phyloP scores from a whole-genome alignment of 2,113 vertebrate species.

The Eira barbara region DNA sequence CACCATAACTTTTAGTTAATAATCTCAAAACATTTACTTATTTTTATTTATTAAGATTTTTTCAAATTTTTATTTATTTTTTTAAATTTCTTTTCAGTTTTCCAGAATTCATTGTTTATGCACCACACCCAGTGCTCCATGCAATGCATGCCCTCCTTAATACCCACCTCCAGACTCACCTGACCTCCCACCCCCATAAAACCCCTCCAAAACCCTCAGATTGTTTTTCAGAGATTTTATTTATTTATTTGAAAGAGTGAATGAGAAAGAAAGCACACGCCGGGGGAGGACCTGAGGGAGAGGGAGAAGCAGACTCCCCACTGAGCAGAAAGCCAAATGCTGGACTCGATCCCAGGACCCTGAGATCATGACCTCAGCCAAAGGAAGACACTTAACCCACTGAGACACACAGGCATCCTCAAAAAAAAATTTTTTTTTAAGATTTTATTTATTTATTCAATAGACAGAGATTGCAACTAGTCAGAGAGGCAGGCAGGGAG shows the following conservation, averaged over 20 bases:
- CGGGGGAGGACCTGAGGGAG: background rate
- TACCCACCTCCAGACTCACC: too few relatives aligned
- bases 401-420: background rate
- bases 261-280: background rate
- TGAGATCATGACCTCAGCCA: background rate
- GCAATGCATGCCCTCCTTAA: too few relatives aligned
- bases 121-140: too few relatives aligned
- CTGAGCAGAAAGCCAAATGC: background rate
- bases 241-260: background rate
- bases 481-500: background rate
- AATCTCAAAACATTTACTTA: background rate
- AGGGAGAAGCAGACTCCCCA: background rate
- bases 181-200: too few relatives aligned
- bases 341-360: background rate
- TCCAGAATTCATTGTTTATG: too few relatives aligned
- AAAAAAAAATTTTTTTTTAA: background rate
- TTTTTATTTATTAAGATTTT: background rate
- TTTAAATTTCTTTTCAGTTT: background rate
- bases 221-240: background rate
- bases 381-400: background rate
- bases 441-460: too few relatives aligned
- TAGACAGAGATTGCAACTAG: too few relatives aligned
- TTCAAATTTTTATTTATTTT: background rate
- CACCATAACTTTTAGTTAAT: background rate
- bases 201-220: too few relatives aligned